Percentiles rank a stretch among this genome's conserved stretches.
These are phyloP conservation scores for Chloebia gouldiae DNA, from an alignment of 2,113 vertebrate genomes.

Conservation along the genomic window DNA sequence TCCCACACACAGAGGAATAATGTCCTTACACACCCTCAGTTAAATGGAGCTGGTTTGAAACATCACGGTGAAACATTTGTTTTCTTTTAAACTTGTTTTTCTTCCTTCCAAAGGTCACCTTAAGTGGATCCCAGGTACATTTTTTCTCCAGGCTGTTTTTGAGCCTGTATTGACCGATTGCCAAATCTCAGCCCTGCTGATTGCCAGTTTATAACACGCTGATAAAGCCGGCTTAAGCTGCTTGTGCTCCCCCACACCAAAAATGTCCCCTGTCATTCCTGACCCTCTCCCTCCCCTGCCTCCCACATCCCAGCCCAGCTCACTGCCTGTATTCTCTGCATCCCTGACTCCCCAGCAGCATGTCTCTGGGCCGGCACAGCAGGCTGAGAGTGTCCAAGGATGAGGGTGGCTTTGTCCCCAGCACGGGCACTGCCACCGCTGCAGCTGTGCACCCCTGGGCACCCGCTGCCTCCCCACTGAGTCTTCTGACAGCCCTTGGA, in stretches of 20 bases:
- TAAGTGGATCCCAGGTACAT: conserved; percentile 9
- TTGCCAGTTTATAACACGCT: not conserved
- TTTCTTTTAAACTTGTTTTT: conserved; percentile 68
- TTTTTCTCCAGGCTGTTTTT: conserved; percentile 24
- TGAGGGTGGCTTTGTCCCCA: not conserved
- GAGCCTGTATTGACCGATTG: conserved; percentile 20
- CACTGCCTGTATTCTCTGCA: fast-evolving
- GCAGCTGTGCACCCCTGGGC: fast-evolving
- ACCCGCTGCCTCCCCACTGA: fast-evolving
- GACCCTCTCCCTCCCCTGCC: not conserved
- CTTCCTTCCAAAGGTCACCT: conserved; percentile 65
- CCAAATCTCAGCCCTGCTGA: conserved; percentile 42
- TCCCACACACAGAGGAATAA: not conserved
- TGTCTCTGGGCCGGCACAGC: fast-evolving
- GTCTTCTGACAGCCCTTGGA: not conserved
- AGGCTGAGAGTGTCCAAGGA: not conserved
- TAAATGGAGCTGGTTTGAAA: not conserved
- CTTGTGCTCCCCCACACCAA: not conserved
- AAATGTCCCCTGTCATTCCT: not conserved
- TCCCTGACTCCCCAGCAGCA: fast-evolving
- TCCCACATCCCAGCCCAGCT: not conserved
- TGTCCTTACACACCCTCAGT: conserved; percentile 24
- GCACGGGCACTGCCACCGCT: fast-evolving
- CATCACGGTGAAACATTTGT: not conserved
- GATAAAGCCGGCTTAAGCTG: not conserved